A percentile compares a stretch with the other conserved stretches of the same genome.
phyloP scores from a whole-genome alignment of 2,888 invertebrate genomes.

The Habrosyne pyritoides region DNA sequence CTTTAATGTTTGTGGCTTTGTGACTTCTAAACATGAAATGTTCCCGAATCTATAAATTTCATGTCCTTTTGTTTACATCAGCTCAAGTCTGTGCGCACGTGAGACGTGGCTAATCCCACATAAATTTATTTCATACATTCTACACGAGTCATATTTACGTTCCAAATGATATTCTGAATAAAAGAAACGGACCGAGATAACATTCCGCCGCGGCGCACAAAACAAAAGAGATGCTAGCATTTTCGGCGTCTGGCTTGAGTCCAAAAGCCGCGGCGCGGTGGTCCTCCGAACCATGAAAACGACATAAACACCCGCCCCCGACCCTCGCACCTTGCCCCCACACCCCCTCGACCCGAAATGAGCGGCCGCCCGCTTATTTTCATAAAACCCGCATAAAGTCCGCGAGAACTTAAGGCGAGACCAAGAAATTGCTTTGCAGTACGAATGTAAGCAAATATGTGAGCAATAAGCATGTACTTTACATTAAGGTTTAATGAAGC shows the following conservation, averaged over 20 bases:
- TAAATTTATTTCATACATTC: conserved; percentile 8
- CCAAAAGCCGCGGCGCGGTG: conserved; percentile 64
- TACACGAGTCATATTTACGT: conserved; percentile 35
- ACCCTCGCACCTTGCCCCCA: conserved; percentile 32
- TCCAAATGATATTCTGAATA: conserved; percentile 38
- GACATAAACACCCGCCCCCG: conserved; percentile 66
- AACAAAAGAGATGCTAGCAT: conserved; percentile 68
- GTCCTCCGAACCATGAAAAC: conserved; percentile 68
- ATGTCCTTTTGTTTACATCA: neutral
- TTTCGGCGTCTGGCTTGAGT: conserved; percentile 64
- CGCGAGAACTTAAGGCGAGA: conserved; percentile 60
- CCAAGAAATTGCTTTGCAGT: conserved; percentile 64
- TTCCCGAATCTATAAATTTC: neutral
- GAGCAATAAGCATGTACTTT: conserved; percentile 12
- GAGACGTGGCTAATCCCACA: neutral
- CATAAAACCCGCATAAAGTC: conserved; percentile 78
- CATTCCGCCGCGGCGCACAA: conserved; percentile 46
- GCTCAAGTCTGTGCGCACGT: neutral
- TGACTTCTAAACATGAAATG: neutral
- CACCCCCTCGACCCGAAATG: conserved; percentile 69
- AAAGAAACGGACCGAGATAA: conserved; percentile 49
- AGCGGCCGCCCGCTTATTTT: conserved; percentile 81
- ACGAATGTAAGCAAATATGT: conserved; percentile 42
- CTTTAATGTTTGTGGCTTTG: too few relatives aligned
- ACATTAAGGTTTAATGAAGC: neutral